Base-by-base conservation (phyloP, 2,113 vertebrate genomes). In the Tetrao urogallus region DNA sequence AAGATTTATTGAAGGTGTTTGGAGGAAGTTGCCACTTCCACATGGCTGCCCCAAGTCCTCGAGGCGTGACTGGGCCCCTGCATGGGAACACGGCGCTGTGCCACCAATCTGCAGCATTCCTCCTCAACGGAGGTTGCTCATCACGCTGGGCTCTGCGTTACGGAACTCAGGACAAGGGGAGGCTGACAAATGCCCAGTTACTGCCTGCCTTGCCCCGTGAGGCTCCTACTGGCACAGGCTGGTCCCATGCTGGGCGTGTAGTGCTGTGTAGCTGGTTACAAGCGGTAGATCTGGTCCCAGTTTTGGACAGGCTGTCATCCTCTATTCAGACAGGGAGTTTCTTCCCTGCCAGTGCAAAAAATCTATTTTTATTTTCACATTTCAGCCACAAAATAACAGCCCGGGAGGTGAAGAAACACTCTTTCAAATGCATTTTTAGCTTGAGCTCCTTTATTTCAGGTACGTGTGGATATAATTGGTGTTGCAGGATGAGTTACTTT, bases 1-100 rank as follows among this genome's bases (percentile, higher is more conserved):
- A 96, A 98, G 98, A 98, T 98, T 98, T 98, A 97, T 97, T 97
- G 84, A 90, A 97, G 96, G 95, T 96, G 88, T 97, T 98, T 61
- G 92, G 96, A 88, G 98, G 98, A 97, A 97, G 97, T 94, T 93
- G 78, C 91, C 82, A 38, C 85, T 74, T 82, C 19, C 87, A 96
- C 89, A 86, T 42, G 10, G 60, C 87, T 22, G 11, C 16, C 67
- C 50, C 70, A 11, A 57, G 63, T 63, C n/a, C 11, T 15, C 60
- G 38, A 5, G 9, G 80, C 56, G 58, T 50, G 60, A 89, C 6
- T 21, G 67, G 8, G 2, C 4, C 66, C 11, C 3, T 2, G 10
- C 32, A 60, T 87, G 66, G 40, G 45, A 70, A n/a, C 88, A 70
- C 78, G 64, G 63, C 12, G 17, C 67, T 12, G 5, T 1, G 11